phyloP scores from a whole-genome alignment of 1,140 invertebrate species.

The Zaprionus ornatus region DNA sequence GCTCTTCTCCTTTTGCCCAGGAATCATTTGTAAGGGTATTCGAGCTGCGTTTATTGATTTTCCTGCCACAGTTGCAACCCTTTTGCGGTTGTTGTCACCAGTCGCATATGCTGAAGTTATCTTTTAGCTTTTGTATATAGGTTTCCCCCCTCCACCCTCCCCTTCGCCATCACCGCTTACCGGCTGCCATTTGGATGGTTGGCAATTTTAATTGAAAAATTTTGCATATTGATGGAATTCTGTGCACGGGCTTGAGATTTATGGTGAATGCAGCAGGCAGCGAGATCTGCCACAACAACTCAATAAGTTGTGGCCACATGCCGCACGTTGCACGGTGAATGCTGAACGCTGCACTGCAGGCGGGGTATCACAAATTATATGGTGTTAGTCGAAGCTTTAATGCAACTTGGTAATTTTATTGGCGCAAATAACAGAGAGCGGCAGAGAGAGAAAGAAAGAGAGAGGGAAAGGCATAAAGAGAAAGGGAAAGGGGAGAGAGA shows the following conservation, averaged over 20 bases:
- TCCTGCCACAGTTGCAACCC: not conserved
- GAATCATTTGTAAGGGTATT: constrained; percentile 1
- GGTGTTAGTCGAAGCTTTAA: constrained; percentile 63
- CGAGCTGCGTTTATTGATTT: constrained; percentile 4
- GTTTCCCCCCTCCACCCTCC: constrained; percentile 10
- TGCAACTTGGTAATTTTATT: constrained; percentile 72
- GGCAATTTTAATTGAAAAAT: constrained; percentile 81
- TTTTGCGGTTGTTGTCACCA: constrained; percentile 48
- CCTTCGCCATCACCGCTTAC: not conserved
- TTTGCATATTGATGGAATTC: constrained; percentile 82
- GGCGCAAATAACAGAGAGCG: constrained; percentile 63
- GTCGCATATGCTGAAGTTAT: constrained; percentile 71
- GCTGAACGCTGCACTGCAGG: constrained; percentile 46
- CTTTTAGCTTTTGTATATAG: constrained; percentile 57
- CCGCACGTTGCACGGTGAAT: not conserved
- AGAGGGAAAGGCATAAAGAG: not conserved
- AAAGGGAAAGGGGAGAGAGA: constrained; percentile 41
- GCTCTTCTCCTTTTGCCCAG: not conserved
- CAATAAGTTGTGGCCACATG: constrained; percentile 35
- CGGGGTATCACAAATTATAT: constrained; percentile 66
- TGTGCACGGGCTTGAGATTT: constrained; percentile 54
- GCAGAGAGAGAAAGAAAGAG: not conserved
- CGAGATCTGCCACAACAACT: constrained; percentile 17
- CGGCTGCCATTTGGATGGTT: constrained; percentile 58
- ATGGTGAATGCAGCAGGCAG: constrained; percentile 32